Evolutionary conservation across 2,888 invertebrate genomes (phyloP).

Genomic region (Tromatobia lineatoria): DNA sequence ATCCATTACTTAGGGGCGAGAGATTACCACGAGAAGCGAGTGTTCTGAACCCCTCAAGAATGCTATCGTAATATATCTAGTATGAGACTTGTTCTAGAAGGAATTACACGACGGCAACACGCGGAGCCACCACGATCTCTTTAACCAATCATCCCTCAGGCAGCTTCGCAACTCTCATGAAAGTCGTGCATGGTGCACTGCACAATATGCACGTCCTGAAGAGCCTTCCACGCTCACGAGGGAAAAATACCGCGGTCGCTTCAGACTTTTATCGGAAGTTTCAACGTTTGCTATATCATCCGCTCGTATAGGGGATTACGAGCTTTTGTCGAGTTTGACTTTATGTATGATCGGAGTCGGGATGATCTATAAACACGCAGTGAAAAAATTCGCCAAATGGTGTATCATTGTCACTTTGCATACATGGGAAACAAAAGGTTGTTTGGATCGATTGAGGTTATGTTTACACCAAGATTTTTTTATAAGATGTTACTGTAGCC

Average conservation of each 20-base stretch:
- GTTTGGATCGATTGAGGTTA: no score
- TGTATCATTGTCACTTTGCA: neutral
- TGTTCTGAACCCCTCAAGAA: slow-evolving; percentile 37
- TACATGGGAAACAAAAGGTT: no score
- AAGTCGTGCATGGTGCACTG: slow-evolving; percentile 31
- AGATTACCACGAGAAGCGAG: slow-evolving; percentile 76
- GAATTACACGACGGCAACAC: slow-evolving; percentile 60
- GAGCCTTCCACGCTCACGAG: neutral
- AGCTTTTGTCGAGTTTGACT: neutral
- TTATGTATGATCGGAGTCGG: neutral
- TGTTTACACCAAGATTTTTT: no score
- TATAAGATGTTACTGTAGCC: no score
- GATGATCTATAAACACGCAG: neutral
- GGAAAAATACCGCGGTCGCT: slow-evolving; percentile 32
- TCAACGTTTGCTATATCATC: neutral
- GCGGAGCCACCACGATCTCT: slow-evolving; percentile 28
- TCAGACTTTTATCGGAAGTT: slow-evolving; percentile 17
- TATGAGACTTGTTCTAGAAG: slow-evolving; percentile 52
- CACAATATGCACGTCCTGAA: neutral
- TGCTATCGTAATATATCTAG: slow-evolving; percentile 55
- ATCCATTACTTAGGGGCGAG: slow-evolving; percentile 80
- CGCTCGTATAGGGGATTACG: neutral
- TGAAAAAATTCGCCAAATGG: neutral
- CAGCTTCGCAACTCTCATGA: slow-evolving; percentile 50
- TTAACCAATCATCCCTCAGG: slow-evolving; percentile 6